These are phyloP conservation scores for Ornithoptera alexandrae DNA, from an alignment of 2,888 invertebrate species.

Conservation along the genomic window DNA sequence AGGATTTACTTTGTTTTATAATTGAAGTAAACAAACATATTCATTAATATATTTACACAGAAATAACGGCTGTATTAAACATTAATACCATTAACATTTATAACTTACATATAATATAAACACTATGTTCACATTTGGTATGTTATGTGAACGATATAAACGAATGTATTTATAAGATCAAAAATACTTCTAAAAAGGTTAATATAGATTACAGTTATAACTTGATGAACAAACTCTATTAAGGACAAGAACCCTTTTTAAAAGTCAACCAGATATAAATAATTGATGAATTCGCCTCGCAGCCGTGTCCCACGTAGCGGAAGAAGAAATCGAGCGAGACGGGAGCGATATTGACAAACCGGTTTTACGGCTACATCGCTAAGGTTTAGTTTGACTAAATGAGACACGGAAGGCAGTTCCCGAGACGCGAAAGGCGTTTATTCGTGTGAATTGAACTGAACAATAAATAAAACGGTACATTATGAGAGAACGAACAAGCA, in stretches of 20 bases:
- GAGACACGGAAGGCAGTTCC: constrained; percentile 41
- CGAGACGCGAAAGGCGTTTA: constrained; percentile 45
- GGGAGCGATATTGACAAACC: constrained; percentile 53
- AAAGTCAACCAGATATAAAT: constrained; percentile 60
- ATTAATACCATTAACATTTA: too few relatives aligned
- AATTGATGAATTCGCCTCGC: constrained; percentile 58
- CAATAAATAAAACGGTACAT: constrained; percentile 50
- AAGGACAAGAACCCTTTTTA: constrained; percentile 37
- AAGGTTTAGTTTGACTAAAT: constrained; percentile 29
- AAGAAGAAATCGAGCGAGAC: constrained; percentile 64
- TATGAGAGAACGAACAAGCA: constrained; percentile 49
- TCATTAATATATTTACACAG: too few relatives aligned
- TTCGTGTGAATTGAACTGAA: constrained; percentile 45
- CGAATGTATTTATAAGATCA: neutral
- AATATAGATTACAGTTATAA: neutral
- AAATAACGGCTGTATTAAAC: too few relatives aligned
- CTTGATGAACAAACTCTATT: neutral
- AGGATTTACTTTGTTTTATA: too few relatives aligned
- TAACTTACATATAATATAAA: too few relatives aligned
- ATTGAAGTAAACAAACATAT: neutral
- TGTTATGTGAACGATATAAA: too few relatives aligned
- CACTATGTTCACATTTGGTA: too few relatives aligned
- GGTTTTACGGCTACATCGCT: constrained; percentile 40
- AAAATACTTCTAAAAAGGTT: neutral
- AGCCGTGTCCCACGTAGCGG: constrained; percentile 52